Base-by-base conservation (phyloP, 1,140 invertebrate genomes). In the Drosophila willistoni region DNA sequence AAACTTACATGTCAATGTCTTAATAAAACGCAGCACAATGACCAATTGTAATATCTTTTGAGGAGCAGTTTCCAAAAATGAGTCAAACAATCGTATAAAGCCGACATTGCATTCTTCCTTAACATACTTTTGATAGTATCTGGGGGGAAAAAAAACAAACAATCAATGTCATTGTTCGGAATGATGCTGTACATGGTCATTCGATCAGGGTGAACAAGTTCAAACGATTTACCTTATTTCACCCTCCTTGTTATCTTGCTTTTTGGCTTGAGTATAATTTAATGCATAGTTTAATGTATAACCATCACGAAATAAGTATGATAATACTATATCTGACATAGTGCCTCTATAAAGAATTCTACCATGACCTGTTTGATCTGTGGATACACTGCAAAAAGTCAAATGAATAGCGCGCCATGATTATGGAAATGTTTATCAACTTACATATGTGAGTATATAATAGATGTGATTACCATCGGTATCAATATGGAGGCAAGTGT, bases 101-200 rank as follows among this genome's bases (percentile, higher is more conserved):
- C 82, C 79, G n/a, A 86, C 83, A 66, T 86, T 82, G 12, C 83
- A 87, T 19, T 87, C 83, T 44, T 87, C 79, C 42, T 72, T 71
- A 10, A 73, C 17, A 5, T 77, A 42, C 17, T 71, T 66, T 39
- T 64, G 68, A 36, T 87, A 79, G 17, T 67, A 82, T 60, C 83
- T 87, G 9, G 9, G 56, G 54, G 1, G 2, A 4, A 12, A 54
- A 41, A 19, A 2, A 13, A 44, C n/a, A 22, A 9, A 2, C 3
- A 33, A 10, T 51, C 33, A 25, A 65, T 36, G 9, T 0, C 3
- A 3, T 7, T 56, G 3, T 13, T 47, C 9, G 9, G 29, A 33
- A 59, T 41, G 69, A 39, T 6, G 41, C 13, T 25, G 0, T 39
- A 17, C n/a, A 44, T 44, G 42, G 42, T 12, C 44, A 51, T 19